These are phyloP conservation scores for Sminthurides aquaticus DNA, from an alignment of 2,888 invertebrate genomes.

Conservation along the genomic window DNA sequence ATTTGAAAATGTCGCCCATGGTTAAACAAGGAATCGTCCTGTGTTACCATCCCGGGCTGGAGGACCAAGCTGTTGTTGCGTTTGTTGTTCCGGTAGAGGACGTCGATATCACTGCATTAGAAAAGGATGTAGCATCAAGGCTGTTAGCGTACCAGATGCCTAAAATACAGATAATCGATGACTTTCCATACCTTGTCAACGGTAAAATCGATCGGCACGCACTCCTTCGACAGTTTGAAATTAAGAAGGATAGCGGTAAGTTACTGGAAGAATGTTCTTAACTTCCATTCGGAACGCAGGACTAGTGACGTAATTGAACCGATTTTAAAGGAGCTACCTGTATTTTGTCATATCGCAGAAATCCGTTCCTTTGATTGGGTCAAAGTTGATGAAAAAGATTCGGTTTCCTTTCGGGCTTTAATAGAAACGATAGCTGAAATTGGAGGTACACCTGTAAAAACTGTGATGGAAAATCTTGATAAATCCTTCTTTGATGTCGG, in stretches of 20 bases:
- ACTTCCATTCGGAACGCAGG: too few species aligned
- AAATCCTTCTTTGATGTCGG: conserved; percentile 78
- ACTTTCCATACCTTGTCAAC: conserved; percentile 72
- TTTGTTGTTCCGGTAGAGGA: conserved; percentile 24
- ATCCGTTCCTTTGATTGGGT: too few species aligned
- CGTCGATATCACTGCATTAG: too few species aligned
- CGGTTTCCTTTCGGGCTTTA: neutral
- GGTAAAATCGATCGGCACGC: conserved; percentile 79
- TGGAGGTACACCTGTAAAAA: conserved; percentile 52
- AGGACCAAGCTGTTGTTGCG: conserved; percentile 48
- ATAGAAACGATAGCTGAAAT: conserved; percentile 69
- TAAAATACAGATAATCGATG: conserved; percentile 51
- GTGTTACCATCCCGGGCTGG: conserved; percentile 66
- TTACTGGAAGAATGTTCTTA: too few species aligned
- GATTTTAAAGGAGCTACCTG: too few species aligned
- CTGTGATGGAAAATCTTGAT: conserved; percentile 54
- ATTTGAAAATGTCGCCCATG: conserved; percentile 48
- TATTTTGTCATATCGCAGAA: too few species aligned
- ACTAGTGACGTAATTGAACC: too few species aligned
- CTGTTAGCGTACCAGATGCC: conserved; percentile 38
- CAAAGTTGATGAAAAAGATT: neutral
- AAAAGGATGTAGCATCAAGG: conserved; percentile 1
- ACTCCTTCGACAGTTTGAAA: conserved; percentile 46
- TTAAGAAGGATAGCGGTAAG: too few species aligned
- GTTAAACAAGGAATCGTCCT: conserved; percentile 73